Base-by-base conservation (phyloP, 2,113 vertebrate genomes). In the Cairina moschata region DNA sequence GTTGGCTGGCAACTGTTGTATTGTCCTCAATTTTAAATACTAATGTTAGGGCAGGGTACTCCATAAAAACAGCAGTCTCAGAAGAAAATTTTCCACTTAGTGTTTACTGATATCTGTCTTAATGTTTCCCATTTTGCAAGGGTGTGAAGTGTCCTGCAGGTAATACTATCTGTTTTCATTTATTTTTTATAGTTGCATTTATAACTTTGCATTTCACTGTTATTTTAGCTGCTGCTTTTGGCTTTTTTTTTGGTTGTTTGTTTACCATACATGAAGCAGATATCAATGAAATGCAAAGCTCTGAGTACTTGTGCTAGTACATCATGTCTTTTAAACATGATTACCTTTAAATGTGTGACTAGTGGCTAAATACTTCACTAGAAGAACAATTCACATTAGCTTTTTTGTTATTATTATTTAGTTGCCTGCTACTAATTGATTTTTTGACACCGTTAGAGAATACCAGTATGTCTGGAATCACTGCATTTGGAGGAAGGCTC, bases 341-440 rank as follows among this genome's bases (percentile, higher is more conserved):
- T 95, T 86, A 31, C 38, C 28, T 87, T 66, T 9, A 56, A 73
- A 75, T 9, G 8, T n/a, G 6, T 42, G 21, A 83, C 21, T 62
- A 13, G 14, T 71, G n/a, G 8, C 50, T 78, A 67, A 78, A 54
- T 63, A 38, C 3, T 8, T 15, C 28, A 82, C 29, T 5, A 42
- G 36, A 88, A 74, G 17, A 88, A n/a, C 16, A 31, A 13, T 48
- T 74, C 50, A 50, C 21, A 6, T 52, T n/a, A 38, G 3, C 1
- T 13, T 76, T 44, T 75, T 66, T 71, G 60, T 55, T 17, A 9
- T 78, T 40, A 55, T 17, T 11, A 40, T 46, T 13, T 14, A 46
- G 4, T 71, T 65, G 8, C 4, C 0, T 1, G 8, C 50, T 44
- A 21, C 18, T 66, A 14, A 2, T 44, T 58, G 8, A n/a, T 26